Evolutionary conservation across 2,797 vertebrate species (phyloP), one percentile per base, ranked within the genome.

Genomic region (Pogonophryne albipinna): DNA sequence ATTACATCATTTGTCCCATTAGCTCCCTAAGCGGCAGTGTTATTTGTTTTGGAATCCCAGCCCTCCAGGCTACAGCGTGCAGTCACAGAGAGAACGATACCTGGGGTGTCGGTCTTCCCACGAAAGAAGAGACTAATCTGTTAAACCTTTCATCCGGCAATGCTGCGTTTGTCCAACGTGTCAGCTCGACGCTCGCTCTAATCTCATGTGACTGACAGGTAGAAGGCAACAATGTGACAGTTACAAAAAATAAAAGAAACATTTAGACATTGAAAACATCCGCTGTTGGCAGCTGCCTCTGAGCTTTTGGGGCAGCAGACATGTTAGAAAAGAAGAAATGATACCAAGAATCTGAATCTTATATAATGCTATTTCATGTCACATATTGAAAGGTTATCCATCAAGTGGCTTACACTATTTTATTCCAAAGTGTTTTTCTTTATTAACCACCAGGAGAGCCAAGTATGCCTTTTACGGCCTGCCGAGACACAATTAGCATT

Each of bases 191-290:
- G 84, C 68, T 83, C 83, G 74, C 74, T 83, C 75, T 92, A 89
- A 94, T 92, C 87, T 85, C 58, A 45, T 8, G 57, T 91, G 93
- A 93, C 62, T 91, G 92, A 93, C 92, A 86, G 73, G 71, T 80
- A 74, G 85, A 86, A 85, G 73, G 84, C 44, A 62, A 58, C 74
- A 67, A 66, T 87, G 84, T 91, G 86, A 90, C 86, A 90, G 66
- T 64, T 64, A 42, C 2, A n/a, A 66, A 62, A 72, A 66, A 62
- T 5, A 60, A 74, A 78, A 51, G 47, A 70, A 60, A 74, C 76
- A 61, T 63, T 71, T 50, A 67, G 71, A 72, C 61, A 82, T 52
- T 83, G 78, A 73, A 83, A 78, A 80, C 61, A 69, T 76, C 4
- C 38, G 55, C 64, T 58, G 64, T 63, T 76, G 76, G 58, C 70